Evolutionary conservation across 2,888 invertebrate species (phyloP).

Genomic region (Luperina testacea): DNA sequence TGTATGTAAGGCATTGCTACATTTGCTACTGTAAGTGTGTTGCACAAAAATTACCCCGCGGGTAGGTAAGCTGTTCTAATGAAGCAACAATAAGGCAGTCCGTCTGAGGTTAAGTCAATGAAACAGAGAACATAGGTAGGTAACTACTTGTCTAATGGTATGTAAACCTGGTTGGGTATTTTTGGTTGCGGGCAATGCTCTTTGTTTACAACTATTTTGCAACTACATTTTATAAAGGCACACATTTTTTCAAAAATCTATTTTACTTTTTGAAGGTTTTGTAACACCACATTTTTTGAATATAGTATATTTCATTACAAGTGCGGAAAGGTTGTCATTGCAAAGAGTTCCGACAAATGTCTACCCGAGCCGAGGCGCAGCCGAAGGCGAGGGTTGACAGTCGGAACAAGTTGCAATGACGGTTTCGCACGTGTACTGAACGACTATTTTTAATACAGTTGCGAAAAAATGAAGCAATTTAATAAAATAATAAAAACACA

Average conservation of each 20-base stretch:
- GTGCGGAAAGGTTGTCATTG: too few species aligned
- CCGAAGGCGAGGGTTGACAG: too few species aligned
- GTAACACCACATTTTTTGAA: not conserved
- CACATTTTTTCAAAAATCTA: not conserved
- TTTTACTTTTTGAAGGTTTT: conserved; percentile 4
- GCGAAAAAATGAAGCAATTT: too few species aligned
- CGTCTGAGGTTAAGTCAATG: not conserved
- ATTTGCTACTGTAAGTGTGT: too few species aligned
- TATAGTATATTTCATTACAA: too few species aligned
- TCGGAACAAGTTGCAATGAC: too few species aligned
- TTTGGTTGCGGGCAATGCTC: not conserved
- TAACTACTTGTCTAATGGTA: not conserved
- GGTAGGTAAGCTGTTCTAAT: not conserved
- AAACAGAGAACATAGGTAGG: not conserved
- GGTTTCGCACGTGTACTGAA: too few species aligned
- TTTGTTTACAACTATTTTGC: not conserved
- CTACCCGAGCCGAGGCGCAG: too few species aligned
- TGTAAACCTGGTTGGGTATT: not conserved
- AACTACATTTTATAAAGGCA: not conserved
- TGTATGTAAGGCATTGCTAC: not conserved
- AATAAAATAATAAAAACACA: too few species aligned
- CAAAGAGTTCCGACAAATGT: too few species aligned
- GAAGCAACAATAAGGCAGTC: not conserved
- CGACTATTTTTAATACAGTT: too few species aligned
- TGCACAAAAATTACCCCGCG: not conserved